A percentile compares a stretch with the other conserved stretches of the same genome.
These are phyloP conservation scores for Alexandromys fortis DNA, from an alignment of 2,113 vertebrate species.

Conservation along the genomic window DNA sequence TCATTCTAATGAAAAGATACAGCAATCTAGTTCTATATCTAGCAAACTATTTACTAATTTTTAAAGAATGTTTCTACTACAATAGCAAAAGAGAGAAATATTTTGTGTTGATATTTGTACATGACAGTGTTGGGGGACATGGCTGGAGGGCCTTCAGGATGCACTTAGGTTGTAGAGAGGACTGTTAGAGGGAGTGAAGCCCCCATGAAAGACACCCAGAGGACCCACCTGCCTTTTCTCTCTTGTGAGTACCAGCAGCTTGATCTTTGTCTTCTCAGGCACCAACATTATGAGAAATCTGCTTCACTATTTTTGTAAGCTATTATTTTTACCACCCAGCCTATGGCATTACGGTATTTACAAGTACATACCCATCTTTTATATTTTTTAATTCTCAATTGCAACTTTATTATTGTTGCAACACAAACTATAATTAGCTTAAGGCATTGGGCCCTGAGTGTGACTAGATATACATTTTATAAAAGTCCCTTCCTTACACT, in stretches of 20 bases:
- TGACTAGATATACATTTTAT: not conserved
- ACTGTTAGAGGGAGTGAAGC: not conserved
- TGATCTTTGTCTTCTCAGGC: not conserved
- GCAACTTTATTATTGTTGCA: not conserved
- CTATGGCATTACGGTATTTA: not conserved
- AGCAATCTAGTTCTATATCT: not conserved
- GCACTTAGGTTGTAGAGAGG: not conserved
- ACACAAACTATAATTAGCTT: conserved; percentile 4
- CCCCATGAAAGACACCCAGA: not conserved
- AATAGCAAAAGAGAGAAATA: conserved; percentile 1
- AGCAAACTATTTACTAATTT: not conserved
- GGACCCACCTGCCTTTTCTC: not conserved
- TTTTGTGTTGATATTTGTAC: conserved; percentile 7
- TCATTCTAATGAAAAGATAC: conserved; percentile 5
- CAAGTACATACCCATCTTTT: not conserved
- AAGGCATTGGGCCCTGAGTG: not conserved
- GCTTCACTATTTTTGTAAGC: not conserved
- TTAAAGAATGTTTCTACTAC: conserved; percentile 12
- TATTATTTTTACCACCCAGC: not conserved
- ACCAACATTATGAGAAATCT: not conserved
- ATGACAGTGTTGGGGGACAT: not conserved
- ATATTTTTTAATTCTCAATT: not conserved
- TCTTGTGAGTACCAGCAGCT: not conserved
- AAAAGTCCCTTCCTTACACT: not conserved
- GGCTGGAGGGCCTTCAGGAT: not conserved